Evolutionary conservation across 2,113 vertebrate genomes (phyloP).

Genomic region (Protobothrops mucrosquamatus): DNA sequence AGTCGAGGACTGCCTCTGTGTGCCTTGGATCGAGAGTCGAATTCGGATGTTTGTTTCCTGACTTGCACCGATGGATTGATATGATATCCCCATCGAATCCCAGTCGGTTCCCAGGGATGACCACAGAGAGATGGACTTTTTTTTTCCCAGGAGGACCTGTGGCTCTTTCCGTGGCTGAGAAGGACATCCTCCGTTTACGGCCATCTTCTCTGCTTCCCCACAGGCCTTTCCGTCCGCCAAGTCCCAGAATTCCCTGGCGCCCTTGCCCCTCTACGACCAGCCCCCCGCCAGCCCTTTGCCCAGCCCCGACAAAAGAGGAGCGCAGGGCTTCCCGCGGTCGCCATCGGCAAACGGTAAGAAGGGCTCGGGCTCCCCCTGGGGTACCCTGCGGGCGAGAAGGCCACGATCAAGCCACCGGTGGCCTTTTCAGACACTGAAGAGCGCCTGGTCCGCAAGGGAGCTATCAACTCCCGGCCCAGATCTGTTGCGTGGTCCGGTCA

Average conservation of each 20-base stretch:
- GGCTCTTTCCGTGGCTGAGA: not conserved
- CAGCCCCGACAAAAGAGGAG: constrained; percentile 84
- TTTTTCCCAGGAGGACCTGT: not conserved
- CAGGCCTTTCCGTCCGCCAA: constrained; percentile 79
- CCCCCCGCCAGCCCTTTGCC: constrained; percentile 86
- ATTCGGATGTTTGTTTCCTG: not conserved
- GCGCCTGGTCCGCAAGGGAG: too few relatives aligned
- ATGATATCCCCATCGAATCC: not conserved
- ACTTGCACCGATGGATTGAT: not conserved
- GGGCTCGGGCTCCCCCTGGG: not conserved
- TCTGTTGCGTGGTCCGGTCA: too few relatives aligned
- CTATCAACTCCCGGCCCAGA: not conserved
- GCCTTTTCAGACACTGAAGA: too few relatives aligned
- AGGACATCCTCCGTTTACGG: not conserved
- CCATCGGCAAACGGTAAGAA: constrained; percentile 84
- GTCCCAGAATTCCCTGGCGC: constrained; percentile 79
- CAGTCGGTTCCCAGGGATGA: not conserved
- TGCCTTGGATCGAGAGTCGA: too few relatives aligned
- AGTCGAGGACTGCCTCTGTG: too few relatives aligned
- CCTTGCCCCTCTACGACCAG: constrained; percentile 90
- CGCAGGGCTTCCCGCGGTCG: constrained; percentile 84
- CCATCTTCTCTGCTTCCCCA: not conserved
- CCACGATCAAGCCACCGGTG: too few relatives aligned
- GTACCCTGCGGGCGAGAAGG: not conserved
- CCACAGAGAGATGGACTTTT: not conserved